Evolutionary conservation across 2,888 invertebrate species (phyloP), one percentile per base, ranked within the genome.

Genomic region (Drosophila villosipedis): DNA sequence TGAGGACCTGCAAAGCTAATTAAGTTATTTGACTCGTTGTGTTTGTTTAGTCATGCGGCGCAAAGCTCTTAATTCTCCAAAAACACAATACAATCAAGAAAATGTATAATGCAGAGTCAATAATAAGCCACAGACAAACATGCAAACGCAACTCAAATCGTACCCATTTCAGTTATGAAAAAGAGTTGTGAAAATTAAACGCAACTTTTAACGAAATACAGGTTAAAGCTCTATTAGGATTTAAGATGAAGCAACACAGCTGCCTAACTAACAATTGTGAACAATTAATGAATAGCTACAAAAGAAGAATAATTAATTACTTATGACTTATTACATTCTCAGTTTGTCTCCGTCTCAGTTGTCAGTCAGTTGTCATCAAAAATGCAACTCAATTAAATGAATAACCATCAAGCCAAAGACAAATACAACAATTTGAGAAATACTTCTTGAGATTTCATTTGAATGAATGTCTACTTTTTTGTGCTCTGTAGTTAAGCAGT

Each of bases 1-100:
- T 64, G 69, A 72, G 73, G 67, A 78, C 78, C 84, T 74, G 80
- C 72, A 58, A 70, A 87, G 84, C 90, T 90, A 90, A 84, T 84
- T 90, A 88, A 90, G 85, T 67, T 65, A 73, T 84, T 89, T 80
- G 77, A 72, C 62, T 66, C 61, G 73, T 66, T 75, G 72, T 65
- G 72, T 63, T 87, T 64, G 73, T 69, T 79, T 61, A 65, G 70
- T 88, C 87, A 82, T 68, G 78, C 68, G 53, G 75, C 39, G 68
- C 57, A 68, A 72, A 73, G 77, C 73, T 83, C 67, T 86, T 85
- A 72, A 83, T 55, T 77, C 68, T 68, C 53, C 54, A 63, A n/a
- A 68, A 49, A 62, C 14, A 43, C 25, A 49, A 62, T 28, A 43
- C 22, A 35, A 37, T 37, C 49, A 58, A 52, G 22, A 57, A 61